Evolutionary conservation across 2,888 invertebrate genomes (phyloP).

Genomic region (Lymantria dispar): DNA sequence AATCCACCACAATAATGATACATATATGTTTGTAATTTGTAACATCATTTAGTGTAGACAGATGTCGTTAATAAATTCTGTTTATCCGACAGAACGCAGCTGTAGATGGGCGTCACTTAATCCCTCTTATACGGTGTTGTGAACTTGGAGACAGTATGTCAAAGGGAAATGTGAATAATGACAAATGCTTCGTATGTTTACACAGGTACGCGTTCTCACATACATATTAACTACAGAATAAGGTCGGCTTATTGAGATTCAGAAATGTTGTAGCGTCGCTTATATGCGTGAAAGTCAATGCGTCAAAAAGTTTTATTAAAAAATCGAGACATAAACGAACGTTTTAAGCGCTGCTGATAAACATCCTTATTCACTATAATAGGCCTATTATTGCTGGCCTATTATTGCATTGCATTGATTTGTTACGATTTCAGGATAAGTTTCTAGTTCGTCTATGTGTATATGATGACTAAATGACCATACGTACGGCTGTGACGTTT

Average conservation of each 20-base stretch:
- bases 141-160: slow-evolving; percentile 53
- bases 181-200: slow-evolving; percentile 43
- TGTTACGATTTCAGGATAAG: too few species aligned
- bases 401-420: too few species aligned
- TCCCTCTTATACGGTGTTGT: slow-evolving; percentile 52
- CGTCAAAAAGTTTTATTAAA: not conserved
- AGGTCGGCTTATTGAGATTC: slow-evolving; percentile 31
- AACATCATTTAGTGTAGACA: slow-evolving; percentile 62
- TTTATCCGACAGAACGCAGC: slow-evolving; percentile 70
- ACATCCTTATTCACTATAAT: not conserved
- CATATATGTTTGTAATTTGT: slow-evolving; percentile 48
- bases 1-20: slow-evolving; percentile 41
- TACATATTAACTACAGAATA: slow-evolving; percentile 16
- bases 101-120: slow-evolving; percentile 61
- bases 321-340: not conserved
- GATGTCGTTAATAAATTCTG: slow-evolving; percentile 72
- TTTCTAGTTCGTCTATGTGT: too few species aligned
- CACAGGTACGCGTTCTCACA: slow-evolving; percentile 35
- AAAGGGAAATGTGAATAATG: slow-evolving; percentile 66
- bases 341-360: not conserved
- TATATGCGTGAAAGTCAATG: not conserved
- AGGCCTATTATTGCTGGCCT: too few species aligned
- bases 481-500: too few species aligned
- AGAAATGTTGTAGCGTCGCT: slow-evolving; percentile 1
- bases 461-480: too few species aligned